These are phyloP conservation scores for Scaptomyza hsui DNA, from an alignment of 1,140 invertebrate genomes.

Conservation along the genomic window DNA sequence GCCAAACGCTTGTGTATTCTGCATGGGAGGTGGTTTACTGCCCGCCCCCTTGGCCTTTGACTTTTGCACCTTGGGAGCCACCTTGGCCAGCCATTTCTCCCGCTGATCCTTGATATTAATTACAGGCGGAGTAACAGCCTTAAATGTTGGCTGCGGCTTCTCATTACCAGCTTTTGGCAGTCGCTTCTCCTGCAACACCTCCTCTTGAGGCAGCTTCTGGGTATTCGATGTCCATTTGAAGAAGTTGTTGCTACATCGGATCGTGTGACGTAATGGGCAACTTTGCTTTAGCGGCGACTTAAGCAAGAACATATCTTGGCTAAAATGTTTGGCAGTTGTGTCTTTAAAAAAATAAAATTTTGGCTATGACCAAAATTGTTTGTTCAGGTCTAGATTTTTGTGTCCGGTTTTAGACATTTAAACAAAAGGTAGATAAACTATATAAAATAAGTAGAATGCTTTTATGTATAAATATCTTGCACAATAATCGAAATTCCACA, in stretches of 20 bases:
- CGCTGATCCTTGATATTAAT: conserved; percentile 54
- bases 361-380: conserved; percentile 7
- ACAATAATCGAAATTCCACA: no score
- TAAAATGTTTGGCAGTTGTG: conserved; percentile 29
- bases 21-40: background rate
- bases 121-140: background rate
- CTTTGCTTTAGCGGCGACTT: background rate
- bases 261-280: background rate
- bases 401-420: conserved; percentile 36
- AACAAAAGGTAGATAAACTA: conserved; percentile 25
- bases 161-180: background rate
- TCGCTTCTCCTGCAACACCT: background rate
- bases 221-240: conserved; percentile 40
- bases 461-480: no score
- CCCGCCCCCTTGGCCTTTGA: conserved; percentile 6
- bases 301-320: conserved; percentile 28
- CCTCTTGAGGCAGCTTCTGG: conserved; percentile 2
- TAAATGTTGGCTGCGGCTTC: background rate
- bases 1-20: conserved; percentile 4
- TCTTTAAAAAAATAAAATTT: conserved; percentile 19
- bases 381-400: conserved; percentile 20
- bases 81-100: conserved; percentile 67
- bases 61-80: conserved; percentile 49
- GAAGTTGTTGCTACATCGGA: conserved; percentile 34
- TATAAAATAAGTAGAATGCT: no score